Conservation (phyloP, 2,113 vertebrate species). For the Leptosomus discolor region DNA sequence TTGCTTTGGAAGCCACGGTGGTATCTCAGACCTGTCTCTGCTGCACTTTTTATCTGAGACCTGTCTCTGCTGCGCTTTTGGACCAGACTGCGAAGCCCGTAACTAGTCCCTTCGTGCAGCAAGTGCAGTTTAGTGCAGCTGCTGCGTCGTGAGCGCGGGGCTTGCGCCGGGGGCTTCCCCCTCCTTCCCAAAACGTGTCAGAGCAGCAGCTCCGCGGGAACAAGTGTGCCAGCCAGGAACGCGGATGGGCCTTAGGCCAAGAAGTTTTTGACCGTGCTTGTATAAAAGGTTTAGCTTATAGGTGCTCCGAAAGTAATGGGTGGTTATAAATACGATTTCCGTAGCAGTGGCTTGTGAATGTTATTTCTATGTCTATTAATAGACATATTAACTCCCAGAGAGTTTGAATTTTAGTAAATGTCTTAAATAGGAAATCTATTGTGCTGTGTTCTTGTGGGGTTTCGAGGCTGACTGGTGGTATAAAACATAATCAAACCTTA, state of each 20-base stretch:
- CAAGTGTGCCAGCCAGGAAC: rapidly evolving
- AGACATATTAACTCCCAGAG: neutral
- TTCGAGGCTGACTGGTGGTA: neutral
- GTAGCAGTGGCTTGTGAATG: neutral
- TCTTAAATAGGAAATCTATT: neutral
- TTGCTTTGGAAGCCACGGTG: neutral
- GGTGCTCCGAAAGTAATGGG: neutral
- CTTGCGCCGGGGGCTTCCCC: neutral
- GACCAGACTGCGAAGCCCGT: neutral
- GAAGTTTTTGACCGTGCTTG: neutral
- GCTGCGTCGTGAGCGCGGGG: neutral
- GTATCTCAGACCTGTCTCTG: neutral
- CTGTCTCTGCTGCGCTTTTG: neutral
- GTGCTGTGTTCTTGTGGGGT: neutral
- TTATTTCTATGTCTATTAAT: neutral
- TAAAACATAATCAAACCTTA: neutral
- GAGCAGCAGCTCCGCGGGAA: neutral
- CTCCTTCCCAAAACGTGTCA: neutral
- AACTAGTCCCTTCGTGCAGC: neutral
- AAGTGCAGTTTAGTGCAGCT: neutral
- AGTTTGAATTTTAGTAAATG: neutral
- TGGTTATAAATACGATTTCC: neutral
- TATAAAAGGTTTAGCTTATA: neutral
- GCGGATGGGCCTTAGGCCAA: neutral
- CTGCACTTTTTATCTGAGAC: neutral